A percentile compares a stretch with the other conserved stretches of the same genome.
These are phyloP conservation scores for Erebia ligea DNA, from an alignment of 2,888 invertebrate genomes.

Conservation along the genomic window DNA sequence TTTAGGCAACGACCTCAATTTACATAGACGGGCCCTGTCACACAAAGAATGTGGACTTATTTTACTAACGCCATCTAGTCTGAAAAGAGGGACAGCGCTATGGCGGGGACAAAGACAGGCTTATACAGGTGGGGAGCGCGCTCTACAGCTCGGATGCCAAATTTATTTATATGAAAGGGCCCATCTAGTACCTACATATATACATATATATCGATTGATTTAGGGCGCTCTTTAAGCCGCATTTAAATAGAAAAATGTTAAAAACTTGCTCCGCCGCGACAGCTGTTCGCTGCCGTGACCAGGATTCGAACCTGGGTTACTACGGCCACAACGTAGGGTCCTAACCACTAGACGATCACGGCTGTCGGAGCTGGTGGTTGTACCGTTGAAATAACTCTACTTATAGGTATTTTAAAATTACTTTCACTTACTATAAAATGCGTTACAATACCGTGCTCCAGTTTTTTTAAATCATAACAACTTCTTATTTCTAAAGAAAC, in stretches of 20 bases:
- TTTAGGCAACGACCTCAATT: too few relatives aligned
- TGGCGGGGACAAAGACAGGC: too few relatives aligned
- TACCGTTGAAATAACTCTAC: neutral
- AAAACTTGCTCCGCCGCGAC: slow-evolving; percentile 35
- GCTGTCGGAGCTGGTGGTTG: slow-evolving; percentile 69
- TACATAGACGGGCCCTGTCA: too few relatives aligned
- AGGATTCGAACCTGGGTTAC: slow-evolving; percentile 90
- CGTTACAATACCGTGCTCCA: neutral
- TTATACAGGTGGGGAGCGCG: too few relatives aligned
- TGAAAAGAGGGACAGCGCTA: too few relatives aligned
- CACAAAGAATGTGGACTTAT: too few relatives aligned
- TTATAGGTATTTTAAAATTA: slow-evolving; percentile 8
- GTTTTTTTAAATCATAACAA: neutral
- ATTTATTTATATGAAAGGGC: too few relatives aligned
- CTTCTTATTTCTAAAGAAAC: neutral
- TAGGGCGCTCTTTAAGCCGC: neutral
- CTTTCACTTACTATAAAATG: slow-evolving; percentile 8
- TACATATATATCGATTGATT: too few relatives aligned
- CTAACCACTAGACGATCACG: slow-evolving; percentile 90
- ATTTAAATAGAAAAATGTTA: neutral
- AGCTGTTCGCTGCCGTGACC: slow-evolving; percentile 65
- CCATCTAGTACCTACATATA: too few relatives aligned
- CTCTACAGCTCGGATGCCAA: too few relatives aligned
- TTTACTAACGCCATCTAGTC: too few relatives aligned
- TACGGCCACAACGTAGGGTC: slow-evolving; percentile 91